phyloP scores from a whole-genome alignment of 2,888 invertebrate species.

The Scaptomyza reducta region DNA sequence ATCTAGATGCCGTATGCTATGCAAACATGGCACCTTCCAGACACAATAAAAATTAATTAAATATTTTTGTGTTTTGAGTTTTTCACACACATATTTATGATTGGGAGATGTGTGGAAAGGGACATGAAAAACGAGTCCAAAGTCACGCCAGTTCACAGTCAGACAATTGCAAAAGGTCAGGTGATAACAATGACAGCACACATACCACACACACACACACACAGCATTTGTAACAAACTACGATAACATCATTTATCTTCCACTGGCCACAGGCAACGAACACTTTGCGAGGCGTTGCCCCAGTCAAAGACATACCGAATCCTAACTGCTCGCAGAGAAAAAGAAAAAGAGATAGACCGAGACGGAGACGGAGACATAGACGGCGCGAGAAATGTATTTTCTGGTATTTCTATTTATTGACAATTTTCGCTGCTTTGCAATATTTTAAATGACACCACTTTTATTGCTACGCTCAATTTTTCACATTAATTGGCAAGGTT shows the following conservation, averaged over 20 bases:
- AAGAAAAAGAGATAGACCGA: neutral
- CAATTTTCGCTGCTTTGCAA: slow-evolving; percentile 40
- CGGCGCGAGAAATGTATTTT: slow-evolving; percentile 35
- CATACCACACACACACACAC: slow-evolving; percentile 6
- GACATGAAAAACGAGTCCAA: slow-evolving; percentile 26
- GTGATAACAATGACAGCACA: slow-evolving; percentile 35
- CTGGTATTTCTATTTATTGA: slow-evolving; percentile 65
- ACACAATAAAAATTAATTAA: slow-evolving; percentile 72
- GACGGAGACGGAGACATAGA: slow-evolving; percentile 1
- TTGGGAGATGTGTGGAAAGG: slow-evolving; percentile 22
- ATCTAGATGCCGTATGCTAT: slow-evolving; percentile 57
- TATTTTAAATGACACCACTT: slow-evolving; percentile 30
- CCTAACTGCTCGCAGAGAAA: neutral
- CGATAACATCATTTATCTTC: slow-evolving; percentile 76
- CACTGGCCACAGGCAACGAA: slow-evolving; percentile 33
- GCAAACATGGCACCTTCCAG: slow-evolving; percentile 73
- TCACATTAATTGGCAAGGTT: slow-evolving; percentile 78
- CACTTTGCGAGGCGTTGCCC: slow-evolving; percentile 25
- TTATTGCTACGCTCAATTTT: slow-evolving; percentile 49
- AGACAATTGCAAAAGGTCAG: slow-evolving; percentile 66
- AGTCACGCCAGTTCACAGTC: slow-evolving; percentile 41
- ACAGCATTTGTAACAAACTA: slow-evolving; percentile 27
- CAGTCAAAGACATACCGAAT: slow-evolving; percentile 31
- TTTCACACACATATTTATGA: slow-evolving; percentile 63
- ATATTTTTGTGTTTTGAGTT: slow-evolving; percentile 31